These are phyloP conservation scores for Rhagologus leucostigma DNA, from an alignment of 2,113 vertebrate genomes.

Conservation along the genomic window DNA sequence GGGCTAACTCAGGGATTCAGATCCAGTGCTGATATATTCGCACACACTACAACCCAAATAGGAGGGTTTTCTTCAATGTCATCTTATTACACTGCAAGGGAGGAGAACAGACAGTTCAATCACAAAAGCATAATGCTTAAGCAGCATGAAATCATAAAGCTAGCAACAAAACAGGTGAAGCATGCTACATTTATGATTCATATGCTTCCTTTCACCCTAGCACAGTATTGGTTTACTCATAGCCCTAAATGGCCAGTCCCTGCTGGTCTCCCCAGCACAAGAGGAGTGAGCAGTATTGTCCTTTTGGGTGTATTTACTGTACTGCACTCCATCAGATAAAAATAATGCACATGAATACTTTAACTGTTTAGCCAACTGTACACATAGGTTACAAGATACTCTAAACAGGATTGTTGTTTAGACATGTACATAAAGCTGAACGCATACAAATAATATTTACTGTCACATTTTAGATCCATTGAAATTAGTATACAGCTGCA, in stretches of 20 bases:
- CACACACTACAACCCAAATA: not conserved
- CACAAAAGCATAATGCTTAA: conserved; percentile 70
- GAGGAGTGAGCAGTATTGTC: conserved; percentile 50
- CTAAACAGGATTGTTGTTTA: conserved; percentile 22
- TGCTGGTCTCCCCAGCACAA: conserved; percentile 23
- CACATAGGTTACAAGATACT: conserved; percentile 32
- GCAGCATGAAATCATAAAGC: conserved; percentile 70
- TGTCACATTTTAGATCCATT: not conserved
- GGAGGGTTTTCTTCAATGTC: conserved; percentile 46
- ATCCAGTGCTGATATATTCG: conserved; percentile 21
- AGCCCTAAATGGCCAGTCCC: conserved; percentile 53
- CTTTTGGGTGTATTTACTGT: conserved; percentile 58
- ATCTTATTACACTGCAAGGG: conserved; percentile 55
- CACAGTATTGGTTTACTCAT: conserved; percentile 45
- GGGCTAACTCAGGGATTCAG: not conserved
- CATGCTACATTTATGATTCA: conserved; percentile 68
- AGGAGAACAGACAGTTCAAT: conserved; percentile 64
- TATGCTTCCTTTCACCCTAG: conserved; percentile 58
- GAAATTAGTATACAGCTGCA: not conserved
- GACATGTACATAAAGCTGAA: not conserved
- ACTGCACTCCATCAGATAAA: conserved; percentile 52
- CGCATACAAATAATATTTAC: conserved; percentile 11
- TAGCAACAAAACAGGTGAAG: conserved; percentile 68
- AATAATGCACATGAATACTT: conserved; percentile 64
- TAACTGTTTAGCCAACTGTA: conserved; percentile 60